These are phyloP conservation scores for Caenorhabditis sinica DNA, from an alignment of 2,888 invertebrate genomes.

Conservation along the genomic window DNA sequence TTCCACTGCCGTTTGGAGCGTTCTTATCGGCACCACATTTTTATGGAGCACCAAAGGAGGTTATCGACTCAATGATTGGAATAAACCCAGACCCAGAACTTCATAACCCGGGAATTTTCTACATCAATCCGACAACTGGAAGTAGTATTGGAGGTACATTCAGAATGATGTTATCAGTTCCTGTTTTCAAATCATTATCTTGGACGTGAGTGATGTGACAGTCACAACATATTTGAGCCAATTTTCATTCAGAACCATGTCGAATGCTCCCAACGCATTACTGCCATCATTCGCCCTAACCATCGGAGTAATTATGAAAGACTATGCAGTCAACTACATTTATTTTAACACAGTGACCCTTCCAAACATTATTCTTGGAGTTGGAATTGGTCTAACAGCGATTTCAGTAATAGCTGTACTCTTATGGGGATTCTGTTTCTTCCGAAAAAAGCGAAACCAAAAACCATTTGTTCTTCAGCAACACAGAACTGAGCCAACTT, in stretches of 20 bases:
- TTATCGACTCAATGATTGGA: slow-evolving; percentile 66
- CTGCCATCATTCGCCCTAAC: slow-evolving; percentile 72
- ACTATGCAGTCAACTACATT: slow-evolving; percentile 72
- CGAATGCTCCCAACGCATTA: slow-evolving; percentile 61
- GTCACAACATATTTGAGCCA: background rate
- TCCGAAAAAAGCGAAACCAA: slow-evolving; percentile 38
- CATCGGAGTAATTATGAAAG: slow-evolving; percentile 66
- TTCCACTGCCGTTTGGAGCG: slow-evolving; percentile 73
- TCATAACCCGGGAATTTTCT: slow-evolving; percentile 73
- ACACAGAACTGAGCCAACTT: slow-evolving; percentile 33
- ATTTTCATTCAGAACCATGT: slow-evolving; percentile 55
- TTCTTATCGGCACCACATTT: slow-evolving; percentile 79
- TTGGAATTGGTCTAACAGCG: slow-evolving; percentile 67
- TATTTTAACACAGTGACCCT: slow-evolving; percentile 65
- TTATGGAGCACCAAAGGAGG: slow-evolving; percentile 73
- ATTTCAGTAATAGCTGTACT: slow-evolving; percentile 44
- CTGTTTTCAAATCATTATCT: slow-evolving; percentile 65
- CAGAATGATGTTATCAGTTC: slow-evolving; percentile 74
- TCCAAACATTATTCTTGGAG: slow-evolving; percentile 69
- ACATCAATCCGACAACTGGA: slow-evolving; percentile 77
- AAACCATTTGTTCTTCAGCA: slow-evolving; percentile 37
- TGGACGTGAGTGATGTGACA: slow-evolving; percentile 59
- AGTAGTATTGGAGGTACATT: slow-evolving; percentile 75
- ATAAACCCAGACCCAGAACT: slow-evolving; percentile 63
- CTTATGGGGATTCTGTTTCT: slow-evolving; percentile 57